Evolutionary conservation across 1,140 invertebrate genomes (phyloP).

Genomic region (Diabrotica virgifera): DNA sequence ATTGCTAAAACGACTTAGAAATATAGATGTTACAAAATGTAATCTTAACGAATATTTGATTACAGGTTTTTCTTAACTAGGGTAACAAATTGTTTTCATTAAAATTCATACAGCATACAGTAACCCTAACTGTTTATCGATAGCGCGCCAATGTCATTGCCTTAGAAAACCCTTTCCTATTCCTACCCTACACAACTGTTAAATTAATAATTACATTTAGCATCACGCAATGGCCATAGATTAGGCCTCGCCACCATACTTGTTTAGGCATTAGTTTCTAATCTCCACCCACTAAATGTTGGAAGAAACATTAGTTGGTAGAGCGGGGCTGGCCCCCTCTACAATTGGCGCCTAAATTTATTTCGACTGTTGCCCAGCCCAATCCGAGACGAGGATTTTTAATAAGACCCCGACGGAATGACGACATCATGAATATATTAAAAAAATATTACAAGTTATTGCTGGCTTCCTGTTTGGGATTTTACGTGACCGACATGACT

Average conservation of each 20-base stretch:
- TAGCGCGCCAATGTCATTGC: neutral
- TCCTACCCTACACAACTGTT: slow-evolving; percentile 7
- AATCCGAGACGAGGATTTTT: neutral
- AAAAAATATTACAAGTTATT: neutral
- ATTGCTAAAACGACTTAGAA: no score
- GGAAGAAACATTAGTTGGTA: slow-evolving; percentile 5
- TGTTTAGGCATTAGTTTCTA: slow-evolving; percentile 21
- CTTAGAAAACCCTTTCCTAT: neutral
- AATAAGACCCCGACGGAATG: neutral
- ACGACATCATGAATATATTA: neutral
- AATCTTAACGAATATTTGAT: no score
- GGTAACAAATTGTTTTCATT: no score
- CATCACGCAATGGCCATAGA: slow-evolving; percentile 14
- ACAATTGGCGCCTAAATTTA: neutral
- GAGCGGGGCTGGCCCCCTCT: neutral
- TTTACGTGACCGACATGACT: no score
- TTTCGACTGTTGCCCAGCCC: neutral
- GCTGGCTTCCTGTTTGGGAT: no score
- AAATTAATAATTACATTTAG: slow-evolving; percentile 15
- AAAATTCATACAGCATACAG: no score
- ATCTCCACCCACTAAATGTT: slow-evolving; percentile 19
- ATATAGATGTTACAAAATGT: no score
- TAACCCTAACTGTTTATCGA: neutral
- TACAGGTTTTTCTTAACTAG: no score
- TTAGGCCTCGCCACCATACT: slow-evolving; percentile 13